Base-by-base conservation (phyloP, 2,888 invertebrate species). In the Protonemura montana region DNA sequence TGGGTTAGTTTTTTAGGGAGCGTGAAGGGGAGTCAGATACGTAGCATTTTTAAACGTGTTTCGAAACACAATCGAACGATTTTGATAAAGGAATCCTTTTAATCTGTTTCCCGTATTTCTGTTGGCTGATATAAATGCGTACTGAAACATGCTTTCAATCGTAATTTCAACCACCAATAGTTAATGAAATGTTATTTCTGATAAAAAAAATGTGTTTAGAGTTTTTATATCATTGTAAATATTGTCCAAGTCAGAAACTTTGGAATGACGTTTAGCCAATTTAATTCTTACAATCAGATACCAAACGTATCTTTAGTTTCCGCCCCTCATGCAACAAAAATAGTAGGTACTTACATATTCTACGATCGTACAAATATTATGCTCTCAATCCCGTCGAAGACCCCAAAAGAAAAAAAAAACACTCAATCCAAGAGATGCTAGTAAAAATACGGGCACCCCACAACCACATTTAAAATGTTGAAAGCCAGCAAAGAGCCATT, bases 381-480 rank as follows among this genome's bases (percentile, higher is more conserved):
- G 87, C 85, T 42, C 29, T 85, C 86, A 81, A 85, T 41, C 87
- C 87, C 27, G 59, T n/a, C 28, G n/a, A 59, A 59, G 59, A 2
- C n/a, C 16, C 76, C 76, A 35, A 10, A 10, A 10, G 10, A 35
- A 35, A 10, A 10, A 35, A 35, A 35, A 35, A 35, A 35, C 35
- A 35, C 77, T 28, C 85, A 85, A 85, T 16, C 27, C 76, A 84
- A 27, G 76, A 86, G 85, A 86, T 87, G 85, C 26, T 85, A 85
- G 80, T 30, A 59, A 85, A 87, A 86, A 87, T 87, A 87, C 85
- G 3, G 85, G 84, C 86, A 35, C 76, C 76, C 82, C 80, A 87
- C 25, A 82, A 87, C 87, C 87, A 87, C 87, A 87, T 87, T 87
- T 86, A 87, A 86, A 87, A 87, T 86, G 86, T 82, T 42, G 82